Percentiles rank a stretch among this genome's conserved stretches.
Evolutionary conservation across 2,888 invertebrate species (phyloP).

Genomic region (Aphrophora alni): DNA sequence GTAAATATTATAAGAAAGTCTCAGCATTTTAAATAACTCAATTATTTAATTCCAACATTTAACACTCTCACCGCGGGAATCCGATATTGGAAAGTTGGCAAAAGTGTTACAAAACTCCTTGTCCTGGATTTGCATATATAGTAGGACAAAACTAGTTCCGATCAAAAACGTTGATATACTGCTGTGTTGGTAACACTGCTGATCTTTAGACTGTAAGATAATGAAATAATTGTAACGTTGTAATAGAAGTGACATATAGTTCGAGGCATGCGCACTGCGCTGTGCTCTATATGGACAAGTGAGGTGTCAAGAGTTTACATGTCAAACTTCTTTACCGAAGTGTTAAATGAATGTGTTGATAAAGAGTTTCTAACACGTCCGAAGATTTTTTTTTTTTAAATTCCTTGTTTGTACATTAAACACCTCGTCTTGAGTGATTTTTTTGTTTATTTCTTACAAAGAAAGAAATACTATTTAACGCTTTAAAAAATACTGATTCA

Average conservation of each 20-base stretch:
- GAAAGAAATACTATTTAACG: no score
- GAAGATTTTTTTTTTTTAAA: not conserved
- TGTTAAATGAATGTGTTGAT: not conserved
- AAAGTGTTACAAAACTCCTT: not conserved
- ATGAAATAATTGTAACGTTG: not conserved
- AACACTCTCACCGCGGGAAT: not conserved
- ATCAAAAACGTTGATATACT: not conserved
- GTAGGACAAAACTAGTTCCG: not conserved
- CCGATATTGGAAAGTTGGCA: not conserved
- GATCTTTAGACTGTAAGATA: not conserved
- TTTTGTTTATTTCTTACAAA: no score
- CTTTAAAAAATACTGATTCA: no score
- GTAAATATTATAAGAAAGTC: not conserved
- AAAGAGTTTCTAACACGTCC: not conserved
- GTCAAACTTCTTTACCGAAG: not conserved
- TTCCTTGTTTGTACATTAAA: no score
- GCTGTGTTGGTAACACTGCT: not conserved
- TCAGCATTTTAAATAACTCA: not conserved
- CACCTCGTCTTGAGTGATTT: no score
- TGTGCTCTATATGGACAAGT: not conserved
- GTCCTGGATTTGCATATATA: conserved; percentile 3
- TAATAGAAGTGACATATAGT: no score
- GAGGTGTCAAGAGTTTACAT: not conserved
- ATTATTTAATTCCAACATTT: not conserved
- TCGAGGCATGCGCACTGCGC: not conserved